Evolutionary conservation across 2,113 vertebrate genomes (phyloP).

Genomic region (Junco hyemalis): DNA sequence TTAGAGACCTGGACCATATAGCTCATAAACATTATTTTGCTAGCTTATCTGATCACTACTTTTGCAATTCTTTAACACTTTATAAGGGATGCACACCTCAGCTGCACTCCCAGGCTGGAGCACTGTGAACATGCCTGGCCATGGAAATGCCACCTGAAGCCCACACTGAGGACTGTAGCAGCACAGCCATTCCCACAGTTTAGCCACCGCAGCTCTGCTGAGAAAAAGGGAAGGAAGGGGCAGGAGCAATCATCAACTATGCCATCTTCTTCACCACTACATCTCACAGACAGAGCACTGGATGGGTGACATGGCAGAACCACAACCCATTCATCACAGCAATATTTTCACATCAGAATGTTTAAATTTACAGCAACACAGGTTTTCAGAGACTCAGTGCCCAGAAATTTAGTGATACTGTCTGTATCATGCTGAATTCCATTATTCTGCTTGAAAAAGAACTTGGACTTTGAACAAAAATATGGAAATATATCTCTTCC

Average conservation of each 20-base stretch:
- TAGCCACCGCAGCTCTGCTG: neutral
- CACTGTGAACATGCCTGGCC: neutral
- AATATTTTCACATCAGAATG: neutral
- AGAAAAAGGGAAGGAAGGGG: conserved; percentile 55
- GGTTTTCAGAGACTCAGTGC: neutral
- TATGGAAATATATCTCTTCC: neutral
- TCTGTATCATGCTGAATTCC: neutral
- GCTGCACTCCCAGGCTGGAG: neutral
- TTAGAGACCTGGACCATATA: neutral
- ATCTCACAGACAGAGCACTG: neutral
- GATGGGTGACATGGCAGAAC: conserved; percentile 21
- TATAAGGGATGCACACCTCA: fast-evolving
- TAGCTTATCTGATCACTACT: neutral
- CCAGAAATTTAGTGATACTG: neutral
- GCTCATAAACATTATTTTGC: neutral
- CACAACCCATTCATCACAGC: neutral
- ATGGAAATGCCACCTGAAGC: neutral
- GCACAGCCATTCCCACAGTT: neutral
- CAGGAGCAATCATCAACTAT: neutral
- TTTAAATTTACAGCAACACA: neutral
- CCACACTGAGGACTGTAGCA: fast-evolving
- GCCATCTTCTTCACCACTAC: neutral
- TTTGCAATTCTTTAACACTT: neutral
- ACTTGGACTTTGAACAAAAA: neutral
- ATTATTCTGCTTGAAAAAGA: neutral